phyloP scores from a whole-genome alignment of 1,140 invertebrate genomes.

The Rhysida immarginata region DNA sequence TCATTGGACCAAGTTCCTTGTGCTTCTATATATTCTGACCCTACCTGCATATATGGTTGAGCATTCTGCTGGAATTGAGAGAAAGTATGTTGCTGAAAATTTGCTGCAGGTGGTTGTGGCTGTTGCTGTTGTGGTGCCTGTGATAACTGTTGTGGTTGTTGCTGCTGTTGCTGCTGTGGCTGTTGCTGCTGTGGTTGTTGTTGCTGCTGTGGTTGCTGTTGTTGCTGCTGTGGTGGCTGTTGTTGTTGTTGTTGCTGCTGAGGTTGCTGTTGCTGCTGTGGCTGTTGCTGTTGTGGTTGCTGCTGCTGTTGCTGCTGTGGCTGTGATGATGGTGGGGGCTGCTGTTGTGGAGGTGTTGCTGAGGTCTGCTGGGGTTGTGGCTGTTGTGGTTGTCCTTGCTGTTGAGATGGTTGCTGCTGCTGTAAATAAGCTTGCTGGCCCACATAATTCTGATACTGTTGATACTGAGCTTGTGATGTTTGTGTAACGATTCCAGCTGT shows the following conservation, averaged over 20 bases:
- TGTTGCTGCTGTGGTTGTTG: too few species aligned
- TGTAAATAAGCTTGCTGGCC: conserved; percentile 26
- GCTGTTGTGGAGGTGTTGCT: conserved; percentile 15
- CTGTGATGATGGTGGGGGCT: too few species aligned
- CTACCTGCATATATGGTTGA: neutral
- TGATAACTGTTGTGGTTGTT: conserved; percentile 14
- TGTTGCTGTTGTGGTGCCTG: conserved; percentile 16
- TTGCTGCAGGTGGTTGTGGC: conserved; percentile 16
- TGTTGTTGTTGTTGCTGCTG: too few species aligned
- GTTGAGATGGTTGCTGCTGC: conserved; percentile 30
- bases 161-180: too few species aligned
- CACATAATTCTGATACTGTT: neutral
- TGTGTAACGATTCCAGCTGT: too few species aligned
- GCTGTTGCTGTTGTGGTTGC: too few species aligned
- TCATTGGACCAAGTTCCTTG: neutral
- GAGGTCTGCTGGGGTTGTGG: conserved; percentile 20
- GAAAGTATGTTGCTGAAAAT: too few species aligned
- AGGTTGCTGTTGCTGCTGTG: too few species aligned
- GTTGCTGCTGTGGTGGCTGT: too few species aligned
- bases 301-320: too few species aligned
- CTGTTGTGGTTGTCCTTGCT: conserved; percentile 20
- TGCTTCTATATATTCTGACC: neutral
- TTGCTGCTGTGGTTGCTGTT: too few species aligned
- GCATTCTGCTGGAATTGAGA: conserved; percentile 8
- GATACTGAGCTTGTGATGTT: neutral